phyloP scores from a whole-genome alignment of 2,113 vertebrate species.

The Sardina pilchardus region DNA sequence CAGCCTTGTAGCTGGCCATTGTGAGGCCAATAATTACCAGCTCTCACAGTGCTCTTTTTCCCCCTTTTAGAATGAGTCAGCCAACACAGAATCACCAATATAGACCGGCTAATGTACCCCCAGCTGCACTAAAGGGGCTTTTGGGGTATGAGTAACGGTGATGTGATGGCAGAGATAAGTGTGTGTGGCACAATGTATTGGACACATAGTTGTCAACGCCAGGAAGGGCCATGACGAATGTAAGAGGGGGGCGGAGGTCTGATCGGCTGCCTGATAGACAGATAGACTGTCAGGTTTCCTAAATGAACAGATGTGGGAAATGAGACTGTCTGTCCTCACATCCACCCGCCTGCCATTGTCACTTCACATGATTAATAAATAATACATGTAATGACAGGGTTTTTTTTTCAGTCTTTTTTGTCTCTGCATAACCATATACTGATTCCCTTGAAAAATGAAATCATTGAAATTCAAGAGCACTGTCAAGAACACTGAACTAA shows the following conservation, averaged over 20 bases:
- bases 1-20: background rate
- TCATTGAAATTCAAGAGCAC: background rate
- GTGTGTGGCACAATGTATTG: background rate
- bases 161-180: background rate
- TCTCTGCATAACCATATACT: too few relatives aligned
- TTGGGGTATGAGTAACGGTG: background rate
- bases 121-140: background rate
- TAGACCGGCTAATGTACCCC: background rate
- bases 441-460: background rate
- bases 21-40: background rate
- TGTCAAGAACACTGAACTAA: too few relatives aligned
- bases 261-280: background rate
- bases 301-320: background rate
- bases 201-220: background rate
- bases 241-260: background rate
- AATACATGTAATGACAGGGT: too few relatives aligned
- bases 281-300: background rate
- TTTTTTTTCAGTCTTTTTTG: too few relatives aligned
- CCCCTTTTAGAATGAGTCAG: background rate
- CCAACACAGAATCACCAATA: background rate
- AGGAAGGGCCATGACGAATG: background rate
- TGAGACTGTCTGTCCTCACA: background rate
- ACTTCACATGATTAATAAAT: background rate
- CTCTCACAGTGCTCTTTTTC: background rate
- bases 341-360: background rate